These are phyloP conservation scores for Genyomyrus donnyi DNA, from an alignment of 2,113 vertebrate genomes.

Conservation along the genomic window DNA sequence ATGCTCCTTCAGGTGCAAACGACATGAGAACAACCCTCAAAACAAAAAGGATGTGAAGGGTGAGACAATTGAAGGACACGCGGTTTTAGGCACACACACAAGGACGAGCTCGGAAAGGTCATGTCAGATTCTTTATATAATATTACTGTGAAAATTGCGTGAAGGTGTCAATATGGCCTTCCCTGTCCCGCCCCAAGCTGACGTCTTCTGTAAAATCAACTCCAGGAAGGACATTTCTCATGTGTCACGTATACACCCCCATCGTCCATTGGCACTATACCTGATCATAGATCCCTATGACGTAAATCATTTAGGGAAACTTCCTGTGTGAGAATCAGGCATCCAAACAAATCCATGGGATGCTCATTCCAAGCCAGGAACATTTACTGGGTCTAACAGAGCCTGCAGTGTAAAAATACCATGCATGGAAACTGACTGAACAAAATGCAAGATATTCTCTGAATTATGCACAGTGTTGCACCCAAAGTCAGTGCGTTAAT, in stretches of 20 bases:
- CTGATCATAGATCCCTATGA: conserved; percentile 19
- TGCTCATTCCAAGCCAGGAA: background rate
- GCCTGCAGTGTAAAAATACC: background rate
- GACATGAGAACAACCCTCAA: background rate
- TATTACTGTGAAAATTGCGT: background rate
- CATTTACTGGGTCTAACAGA: background rate
- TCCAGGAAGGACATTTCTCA: conserved; percentile 20
- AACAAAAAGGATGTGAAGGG: background rate
- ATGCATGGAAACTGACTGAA: background rate
- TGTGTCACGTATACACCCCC: background rate
- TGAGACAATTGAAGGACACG: background rate
- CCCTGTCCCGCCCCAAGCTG: conserved; percentile 30
- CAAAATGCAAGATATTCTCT: background rate
- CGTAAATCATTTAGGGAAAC: conserved; percentile 6
- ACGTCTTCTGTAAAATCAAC: background rate
- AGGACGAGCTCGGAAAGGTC: conserved; percentile 32
- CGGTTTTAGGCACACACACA: conserved; percentile 14
- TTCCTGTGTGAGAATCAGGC: background rate
- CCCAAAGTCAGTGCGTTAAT: background rate
- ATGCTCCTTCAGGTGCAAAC: background rate
- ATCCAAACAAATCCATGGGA: background rate
- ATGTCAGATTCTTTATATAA: conserved; percentile 28
- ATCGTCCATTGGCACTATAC: conserved; percentile 10
- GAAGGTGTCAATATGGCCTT: background rate
- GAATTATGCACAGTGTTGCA: background rate